Evolutionary conservation across 1,140 invertebrate genomes (phyloP).

Genomic region (Oscheius sp.): DNA sequence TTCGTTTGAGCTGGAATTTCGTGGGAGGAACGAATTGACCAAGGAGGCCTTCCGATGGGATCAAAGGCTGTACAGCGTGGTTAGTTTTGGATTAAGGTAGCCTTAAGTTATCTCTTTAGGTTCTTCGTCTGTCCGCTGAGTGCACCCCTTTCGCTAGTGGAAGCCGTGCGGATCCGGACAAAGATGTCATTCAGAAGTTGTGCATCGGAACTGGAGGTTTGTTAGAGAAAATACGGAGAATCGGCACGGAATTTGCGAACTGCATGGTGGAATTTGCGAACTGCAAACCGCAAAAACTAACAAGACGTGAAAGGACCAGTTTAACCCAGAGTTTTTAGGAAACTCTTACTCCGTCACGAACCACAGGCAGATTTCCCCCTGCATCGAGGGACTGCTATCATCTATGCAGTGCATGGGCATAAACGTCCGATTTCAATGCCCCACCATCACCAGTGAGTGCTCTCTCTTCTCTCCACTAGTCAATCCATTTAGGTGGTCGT

Average conservation of each 20-base stretch:
- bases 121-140: background rate
- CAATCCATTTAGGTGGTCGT: conserved; percentile 60
- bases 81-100: conserved; percentile 81
- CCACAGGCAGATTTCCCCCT: background rate
- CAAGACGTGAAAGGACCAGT: background rate
- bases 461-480: background rate
- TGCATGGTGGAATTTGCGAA: background rate
- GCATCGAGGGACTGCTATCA: background rate
- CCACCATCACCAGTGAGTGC: background rate
- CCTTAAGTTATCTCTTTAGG: conserved; percentile 56
- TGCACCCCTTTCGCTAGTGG: background rate
- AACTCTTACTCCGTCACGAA: background rate
- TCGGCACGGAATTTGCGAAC: background rate
- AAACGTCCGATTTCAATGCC: conserved; percentile 78
- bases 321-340: background rate
- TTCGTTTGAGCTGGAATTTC: conserved; percentile 70
- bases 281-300: no score
- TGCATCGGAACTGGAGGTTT: conserved; percentile 11
- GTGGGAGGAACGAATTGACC: conserved; percentile 87
- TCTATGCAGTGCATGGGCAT: conserved; percentile 61
- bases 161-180: background rate
- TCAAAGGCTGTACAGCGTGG: conserved; percentile 90
- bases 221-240: no score
- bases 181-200: background rate
- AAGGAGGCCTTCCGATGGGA: conserved; percentile 98